Evolutionary conservation across 2,888 invertebrate genomes (phyloP), one percentile per base, ranked within the genome.

Genomic region (Argynnis bischoffii): DNA sequence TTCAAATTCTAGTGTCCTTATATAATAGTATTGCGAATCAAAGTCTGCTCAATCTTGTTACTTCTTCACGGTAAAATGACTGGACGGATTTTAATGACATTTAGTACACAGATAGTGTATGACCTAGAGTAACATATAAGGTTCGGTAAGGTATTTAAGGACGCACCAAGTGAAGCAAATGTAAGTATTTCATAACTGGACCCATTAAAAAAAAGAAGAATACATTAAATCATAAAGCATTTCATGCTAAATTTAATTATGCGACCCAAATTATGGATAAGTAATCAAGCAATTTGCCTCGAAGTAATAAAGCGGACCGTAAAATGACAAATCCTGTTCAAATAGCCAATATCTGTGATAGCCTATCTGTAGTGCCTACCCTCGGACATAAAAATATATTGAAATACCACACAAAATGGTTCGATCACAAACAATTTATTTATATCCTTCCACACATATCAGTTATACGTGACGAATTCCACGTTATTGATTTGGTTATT

Each of bases 361-460:
- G 63, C 48, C 63, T 57, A 64, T 64, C 67, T 64, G 63, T 48
- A 67, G 63, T 63, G 66, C 66, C 63, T 67, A 63, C 63, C 64
- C 63, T 64, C 54, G 57, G 57, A 66, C 65, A 63, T 69, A 69
- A 69, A 66, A 66, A 66, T 66, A 66, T 60, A 66, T 66, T 66
- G 66, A 66, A 66, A 60, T 60, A 66, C 55, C 66, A 48, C 54
- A 55, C 64, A 66, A 66, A 66, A 55, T 55, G 66, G 59, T 66
- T 66, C 66, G 66, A 66, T 66, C 60, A 56, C 64, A 70, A 70
- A 64, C 64, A 67, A 70, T 70, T 65, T 61, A 60, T 68, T 61
- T 63, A 66, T 66, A 66, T 59, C 66, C 61, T 31, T 21, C 48
- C 21, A 50, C 56, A 66, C 59, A 66, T 69, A 69, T 56, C 48